Evolutionary conservation across 2,113 vertebrate species (phyloP).

Genomic region (Protobothrops flavoviridis): DNA sequence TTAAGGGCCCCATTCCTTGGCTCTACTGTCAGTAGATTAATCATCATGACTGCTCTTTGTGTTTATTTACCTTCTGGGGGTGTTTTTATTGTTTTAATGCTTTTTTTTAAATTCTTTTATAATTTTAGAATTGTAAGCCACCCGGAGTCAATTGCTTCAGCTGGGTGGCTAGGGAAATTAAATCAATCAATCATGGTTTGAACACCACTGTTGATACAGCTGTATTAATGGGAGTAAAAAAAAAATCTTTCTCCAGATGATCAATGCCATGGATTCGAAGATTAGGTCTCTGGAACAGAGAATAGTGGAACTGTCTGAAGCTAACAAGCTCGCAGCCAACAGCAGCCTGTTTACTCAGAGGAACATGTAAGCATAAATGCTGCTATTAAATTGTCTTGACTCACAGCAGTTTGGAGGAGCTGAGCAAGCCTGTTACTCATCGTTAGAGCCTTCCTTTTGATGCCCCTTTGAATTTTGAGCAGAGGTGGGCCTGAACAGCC

Average conservation of each 20-base stretch:
- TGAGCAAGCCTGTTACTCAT: not conserved
- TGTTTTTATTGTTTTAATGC: too few relatives aligned
- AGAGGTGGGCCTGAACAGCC: not conserved
- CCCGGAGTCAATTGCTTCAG: not conserved
- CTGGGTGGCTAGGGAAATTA: not conserved
- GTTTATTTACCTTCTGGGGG: not conserved
- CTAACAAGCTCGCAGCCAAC: conserved; percentile 97
- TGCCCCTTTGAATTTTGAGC: not conserved
- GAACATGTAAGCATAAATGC: conserved; percentile 88
- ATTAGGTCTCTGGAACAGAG: conserved; percentile 96
- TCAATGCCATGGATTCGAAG: conserved; percentile 99
- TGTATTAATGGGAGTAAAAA: conserved; percentile 7
- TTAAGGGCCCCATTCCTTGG: not conserved
- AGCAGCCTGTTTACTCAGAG: conserved; percentile 98
- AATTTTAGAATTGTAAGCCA: not conserved
- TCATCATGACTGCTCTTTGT: not conserved
- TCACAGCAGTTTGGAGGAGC: not conserved
- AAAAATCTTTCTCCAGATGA: conserved; percentile 79
- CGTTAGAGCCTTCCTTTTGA: conserved; percentile 2
- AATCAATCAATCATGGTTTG: not conserved
- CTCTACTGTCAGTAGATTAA: not conserved
- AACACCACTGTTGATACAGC: not conserved
- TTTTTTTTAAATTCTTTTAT: not conserved
- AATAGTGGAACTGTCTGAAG: conserved; percentile 93
- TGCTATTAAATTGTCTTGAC: not conserved